These are phyloP conservation scores for Psittacara wagleri DNA, from an alignment of 2,113 vertebrate genomes.

Conservation along the genomic window DNA sequence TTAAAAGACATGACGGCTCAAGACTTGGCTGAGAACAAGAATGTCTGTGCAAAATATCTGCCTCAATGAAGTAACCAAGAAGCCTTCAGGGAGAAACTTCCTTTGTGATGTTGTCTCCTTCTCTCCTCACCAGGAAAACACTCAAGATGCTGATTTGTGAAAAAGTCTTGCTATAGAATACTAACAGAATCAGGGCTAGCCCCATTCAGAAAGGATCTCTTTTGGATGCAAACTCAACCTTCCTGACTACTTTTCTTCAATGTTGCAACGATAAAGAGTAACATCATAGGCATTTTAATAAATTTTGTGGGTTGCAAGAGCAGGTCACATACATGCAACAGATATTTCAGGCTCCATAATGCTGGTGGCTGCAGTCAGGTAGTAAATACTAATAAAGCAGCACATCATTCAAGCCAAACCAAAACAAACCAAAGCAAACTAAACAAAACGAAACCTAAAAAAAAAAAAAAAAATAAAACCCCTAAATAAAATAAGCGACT, in stretches of 20 bases:
- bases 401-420: neutral
- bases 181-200: neutral
- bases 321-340: neutral
- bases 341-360: neutral
- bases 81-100: neutral
- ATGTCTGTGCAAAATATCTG: neutral
- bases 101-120: neutral
- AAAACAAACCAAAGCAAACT: neutral
- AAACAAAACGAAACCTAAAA: neutral
- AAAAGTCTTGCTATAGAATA: neutral
- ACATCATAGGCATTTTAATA: neutral
- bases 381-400: neutral
- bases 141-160: neutral
- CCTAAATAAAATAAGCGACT: neutral
- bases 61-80: neutral
- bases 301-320: neutral
- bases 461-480: neutral
- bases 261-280: neutral
- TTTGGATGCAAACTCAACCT: neutral
- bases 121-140: neutral
- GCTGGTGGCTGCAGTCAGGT: neutral
- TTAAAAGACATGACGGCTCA: neutral
- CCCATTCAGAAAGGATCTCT: neutral
- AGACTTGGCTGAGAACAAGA: neutral
- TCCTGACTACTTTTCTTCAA: neutral